phyloP scores from a whole-genome alignment of 2,113 vertebrate genomes.

The Leptosomus discolor region DNA sequence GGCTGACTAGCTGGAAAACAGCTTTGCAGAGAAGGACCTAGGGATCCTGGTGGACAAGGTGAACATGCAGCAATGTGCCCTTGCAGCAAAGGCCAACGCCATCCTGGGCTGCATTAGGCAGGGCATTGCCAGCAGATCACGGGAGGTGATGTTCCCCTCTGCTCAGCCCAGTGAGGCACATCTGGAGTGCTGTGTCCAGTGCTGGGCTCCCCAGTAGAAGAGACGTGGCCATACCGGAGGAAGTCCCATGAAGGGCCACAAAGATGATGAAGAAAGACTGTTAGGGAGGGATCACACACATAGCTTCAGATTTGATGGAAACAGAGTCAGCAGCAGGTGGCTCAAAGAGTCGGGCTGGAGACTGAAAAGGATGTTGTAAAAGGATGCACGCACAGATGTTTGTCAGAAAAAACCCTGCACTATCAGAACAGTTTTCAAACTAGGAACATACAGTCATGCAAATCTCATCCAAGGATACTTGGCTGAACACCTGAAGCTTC shows the following conservation, averaged over 20 bases:
- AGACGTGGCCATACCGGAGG: accelerated
- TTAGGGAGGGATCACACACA: background rate
- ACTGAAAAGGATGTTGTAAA: background rate
- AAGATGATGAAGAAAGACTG: background rate
- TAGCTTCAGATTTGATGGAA: background rate
- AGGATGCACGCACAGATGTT: background rate
- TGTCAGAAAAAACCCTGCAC: background rate
- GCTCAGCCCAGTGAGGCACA: background rate
- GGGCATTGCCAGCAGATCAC: background rate
- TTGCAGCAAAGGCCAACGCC: background rate
- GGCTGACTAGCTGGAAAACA: background rate
- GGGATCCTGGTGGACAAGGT: background rate
- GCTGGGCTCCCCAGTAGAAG: background rate
- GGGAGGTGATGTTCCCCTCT: background rate
- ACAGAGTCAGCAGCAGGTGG: background rate
- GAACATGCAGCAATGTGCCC: background rate
- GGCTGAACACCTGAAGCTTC: background rate
- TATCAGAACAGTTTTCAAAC: background rate
- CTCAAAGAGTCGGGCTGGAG: background rate
- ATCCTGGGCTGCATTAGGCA: background rate
- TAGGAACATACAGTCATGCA: background rate
- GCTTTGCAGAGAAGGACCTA: no score
- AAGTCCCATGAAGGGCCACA: background rate
- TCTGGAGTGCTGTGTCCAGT: background rate
- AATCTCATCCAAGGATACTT: background rate